Conservation (phyloP, 2,113 vertebrate species). For the Ranitomeya imitator region DNA sequence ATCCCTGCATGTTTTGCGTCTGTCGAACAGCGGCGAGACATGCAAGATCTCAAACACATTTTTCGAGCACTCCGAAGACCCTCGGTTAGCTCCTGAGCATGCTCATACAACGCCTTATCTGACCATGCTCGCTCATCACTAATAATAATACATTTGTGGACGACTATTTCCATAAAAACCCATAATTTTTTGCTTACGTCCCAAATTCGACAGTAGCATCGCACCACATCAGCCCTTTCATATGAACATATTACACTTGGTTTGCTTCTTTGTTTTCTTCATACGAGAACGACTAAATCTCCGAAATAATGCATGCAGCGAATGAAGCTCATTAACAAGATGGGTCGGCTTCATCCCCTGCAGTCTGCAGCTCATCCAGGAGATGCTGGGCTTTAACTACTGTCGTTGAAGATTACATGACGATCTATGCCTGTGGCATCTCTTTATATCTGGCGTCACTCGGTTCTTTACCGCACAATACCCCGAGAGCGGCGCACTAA, state of each 20-base stretch:
- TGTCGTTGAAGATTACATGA: conserved; percentile 38
- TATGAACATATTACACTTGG: background rate
- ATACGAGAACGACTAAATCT: background rate
- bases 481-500: conserved; percentile 20
- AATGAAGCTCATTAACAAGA: conserved; percentile 48
- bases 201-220: background rate
- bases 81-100: no score
- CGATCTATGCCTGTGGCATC: conserved; percentile 36
- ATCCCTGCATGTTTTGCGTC: no score
- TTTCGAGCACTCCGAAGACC: no score
- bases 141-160: no score
- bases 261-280: background rate
- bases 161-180: background rate
- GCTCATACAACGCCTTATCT: no score
- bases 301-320: background rate
- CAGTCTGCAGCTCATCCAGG: conserved; percentile 1
- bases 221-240: background rate
- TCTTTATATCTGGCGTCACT: conserved; percentile 44
- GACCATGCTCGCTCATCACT: no score
- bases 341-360: background rate
- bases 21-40: no score
- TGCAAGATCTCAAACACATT: no score
- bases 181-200: background rate
- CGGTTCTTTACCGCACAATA: conserved; percentile 16
- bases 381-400: conserved; percentile 40